phyloP scores from a whole-genome alignment of 2,888 invertebrate genomes.

The Volucella bombylans region DNA sequence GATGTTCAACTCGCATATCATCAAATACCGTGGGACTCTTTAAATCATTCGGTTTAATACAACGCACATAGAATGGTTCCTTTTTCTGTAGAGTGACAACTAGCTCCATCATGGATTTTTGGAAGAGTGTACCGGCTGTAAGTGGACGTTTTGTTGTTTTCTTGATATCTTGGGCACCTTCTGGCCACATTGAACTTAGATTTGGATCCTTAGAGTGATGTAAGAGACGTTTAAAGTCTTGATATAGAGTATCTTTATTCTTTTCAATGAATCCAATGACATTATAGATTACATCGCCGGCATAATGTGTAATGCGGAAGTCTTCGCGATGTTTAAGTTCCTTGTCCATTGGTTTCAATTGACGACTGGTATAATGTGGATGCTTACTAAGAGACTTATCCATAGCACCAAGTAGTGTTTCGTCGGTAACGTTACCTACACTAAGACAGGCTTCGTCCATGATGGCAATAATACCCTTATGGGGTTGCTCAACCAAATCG shows the following conservation, averaged over 20 bases:
- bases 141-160: conserved; percentile 96
- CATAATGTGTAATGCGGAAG: conserved; percentile 95
- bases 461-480: conserved; percentile 95
- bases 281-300: conserved; percentile 97
- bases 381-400: conserved; percentile 93
- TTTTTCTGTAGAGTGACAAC: conserved; percentile 94
- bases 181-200: conserved; percentile 96
- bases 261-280: conserved; percentile 97
- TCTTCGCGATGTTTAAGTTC: conserved; percentile 89
- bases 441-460: conserved; percentile 98
- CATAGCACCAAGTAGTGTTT: conserved; percentile 95
- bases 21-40: conserved; percentile 95
- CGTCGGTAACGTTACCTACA: conserved; percentile 94
- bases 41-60: conserved; percentile 97
- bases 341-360: conserved; percentile 91
- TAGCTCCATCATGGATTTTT: conserved; percentile 95
- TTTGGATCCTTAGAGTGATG: conserved; percentile 91
- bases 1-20: conserved; percentile 86
- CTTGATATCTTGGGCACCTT: conserved; percentile 94
- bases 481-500: conserved; percentile 96
- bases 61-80: conserved; percentile 98
- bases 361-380: conserved; percentile 94
- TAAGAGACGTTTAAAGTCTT: conserved; percentile 96
- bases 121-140: conserved; percentile 97
- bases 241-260: conserved; percentile 97